Base-by-base conservation (phyloP, 2,113 vertebrate species). In the Tachysurus vachellii region DNA sequence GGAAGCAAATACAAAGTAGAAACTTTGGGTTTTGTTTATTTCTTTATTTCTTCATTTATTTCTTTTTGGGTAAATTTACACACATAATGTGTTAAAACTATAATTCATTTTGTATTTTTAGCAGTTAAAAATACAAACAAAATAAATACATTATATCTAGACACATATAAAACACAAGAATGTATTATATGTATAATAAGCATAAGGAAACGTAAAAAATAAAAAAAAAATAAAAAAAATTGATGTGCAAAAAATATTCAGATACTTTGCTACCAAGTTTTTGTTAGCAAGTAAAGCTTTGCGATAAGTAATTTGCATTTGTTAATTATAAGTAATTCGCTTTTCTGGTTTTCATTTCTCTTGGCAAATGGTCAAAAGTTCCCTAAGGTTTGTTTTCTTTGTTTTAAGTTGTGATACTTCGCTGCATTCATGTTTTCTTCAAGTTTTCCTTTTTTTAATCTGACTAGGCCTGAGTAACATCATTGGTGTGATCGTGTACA, bases 401-500 rank as follows among this genome's bases (percentile, higher is more conserved):
- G 14, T 0, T 3, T 28, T 70, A 70, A 16, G n/a, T 68, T 14
- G n/a, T 68, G n/a, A 28, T 12, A 16, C 13, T 31, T 62, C 9
- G 61, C 13, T 26, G 8, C 61, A 62, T 68, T 12, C 28, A 6
- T 68, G n/a, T 68, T 68, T 31, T 4, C 64, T 68, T 68, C 13
- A 17, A 2, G n/a, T n/a, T n/a, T n/a, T n/a, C n/a, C 26, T 80
- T 44, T 77, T 57, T n/a, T 26, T 53, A 19, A 80, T 73, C 4
- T 64, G 23, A 42, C 36, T 89, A 98, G 97, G 97, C 83, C 95
- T 98, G 89, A 98, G 97, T 94, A 98, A 98, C 96, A 98, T 98
- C 92, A 98, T 98, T n/a, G 97, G 97, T 0, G 97, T 98, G 91
- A 98, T 98, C 56, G 97, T 98, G 66, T 98, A 98, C 95, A 98